These are phyloP conservation scores for Melanotaenia pygmaea DNA, from an alignment of 2,797 vertebrate species.

Conservation along the genomic window DNA sequence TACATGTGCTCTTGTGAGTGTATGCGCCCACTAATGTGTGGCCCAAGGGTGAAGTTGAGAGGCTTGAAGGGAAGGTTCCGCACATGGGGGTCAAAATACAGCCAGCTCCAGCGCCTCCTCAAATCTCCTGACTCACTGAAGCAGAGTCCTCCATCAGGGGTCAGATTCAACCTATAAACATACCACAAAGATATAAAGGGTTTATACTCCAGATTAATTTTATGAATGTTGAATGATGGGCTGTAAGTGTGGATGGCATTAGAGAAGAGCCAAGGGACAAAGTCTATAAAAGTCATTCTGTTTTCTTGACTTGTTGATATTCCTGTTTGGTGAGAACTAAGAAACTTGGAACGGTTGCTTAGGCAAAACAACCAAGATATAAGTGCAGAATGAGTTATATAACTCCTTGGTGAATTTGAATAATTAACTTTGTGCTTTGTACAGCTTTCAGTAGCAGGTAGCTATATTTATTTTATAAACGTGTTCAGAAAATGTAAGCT, in stretches of 20 bases:
- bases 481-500: too few species aligned
- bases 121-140: constrained; percentile 33
- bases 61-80: constrained; percentile 39
- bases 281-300: too few species aligned
- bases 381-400: too few species aligned
- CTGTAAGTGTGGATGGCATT: not conserved
- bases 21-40: constrained; percentile 45
- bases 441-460: too few species aligned
- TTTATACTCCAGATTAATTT: not conserved
- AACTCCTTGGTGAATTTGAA: too few species aligned
- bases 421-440: too few species aligned
- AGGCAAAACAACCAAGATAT: too few species aligned
- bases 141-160: constrained; percentile 43
- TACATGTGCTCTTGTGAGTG: constrained; percentile 41
- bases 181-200: constrained; percentile 10
- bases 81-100: constrained; percentile 40
- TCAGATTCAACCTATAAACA: constrained; percentile 55
- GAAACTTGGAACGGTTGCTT: too few species aligned
- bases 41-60: constrained; percentile 44
- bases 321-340: too few species aligned
- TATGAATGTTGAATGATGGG: not conserved
- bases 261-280: too few species aligned
- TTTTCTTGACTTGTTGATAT: too few species aligned
- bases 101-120: constrained; percentile 64
- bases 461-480: too few species aligned